Conservation (phyloP, 2,113 vertebrate genomes). For the Urocynchramus pylzowi region DNA sequence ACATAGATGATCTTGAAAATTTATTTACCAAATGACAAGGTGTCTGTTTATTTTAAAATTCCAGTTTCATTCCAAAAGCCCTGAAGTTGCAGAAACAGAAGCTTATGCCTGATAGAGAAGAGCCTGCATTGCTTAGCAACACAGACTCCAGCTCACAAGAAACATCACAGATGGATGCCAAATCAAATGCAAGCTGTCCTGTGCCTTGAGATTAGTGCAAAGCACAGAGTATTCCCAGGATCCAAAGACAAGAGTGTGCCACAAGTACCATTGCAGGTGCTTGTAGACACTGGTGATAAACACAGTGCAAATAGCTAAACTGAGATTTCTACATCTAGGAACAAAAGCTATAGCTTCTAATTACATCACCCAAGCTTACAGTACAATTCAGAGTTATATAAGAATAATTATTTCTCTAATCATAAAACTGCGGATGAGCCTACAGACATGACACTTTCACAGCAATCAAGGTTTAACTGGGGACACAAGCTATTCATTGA, state of each 20-base stretch:
- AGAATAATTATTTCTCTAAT: neutral
- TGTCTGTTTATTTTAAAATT: constrained; percentile 19
- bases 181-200: constrained; percentile 7
- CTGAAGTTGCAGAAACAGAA: constrained; percentile 40
- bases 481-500: neutral
- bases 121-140: constrained; percentile 44
- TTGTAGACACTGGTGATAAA: neutral
- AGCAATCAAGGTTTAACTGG: neutral
- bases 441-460: neutral
- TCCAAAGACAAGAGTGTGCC: neutral
- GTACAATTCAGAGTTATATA: neutral
- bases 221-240: neutral
- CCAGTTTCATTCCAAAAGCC: constrained; percentile 23
- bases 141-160: constrained; percentile 5
- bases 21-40: constrained; percentile 4
- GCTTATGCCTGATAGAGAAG: neutral
- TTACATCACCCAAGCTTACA: neutral
- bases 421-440: neutral
- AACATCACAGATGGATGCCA: constrained; percentile 6
- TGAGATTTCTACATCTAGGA: neutral
- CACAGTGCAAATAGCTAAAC: neutral
- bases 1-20: neutral
- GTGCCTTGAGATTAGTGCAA: neutral
- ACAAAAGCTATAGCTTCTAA: neutral
- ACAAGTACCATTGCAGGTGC: neutral